These are phyloP conservation scores for Brachylomia viminalis DNA, from an alignment of 2,888 invertebrate species.

Conservation along the genomic window DNA sequence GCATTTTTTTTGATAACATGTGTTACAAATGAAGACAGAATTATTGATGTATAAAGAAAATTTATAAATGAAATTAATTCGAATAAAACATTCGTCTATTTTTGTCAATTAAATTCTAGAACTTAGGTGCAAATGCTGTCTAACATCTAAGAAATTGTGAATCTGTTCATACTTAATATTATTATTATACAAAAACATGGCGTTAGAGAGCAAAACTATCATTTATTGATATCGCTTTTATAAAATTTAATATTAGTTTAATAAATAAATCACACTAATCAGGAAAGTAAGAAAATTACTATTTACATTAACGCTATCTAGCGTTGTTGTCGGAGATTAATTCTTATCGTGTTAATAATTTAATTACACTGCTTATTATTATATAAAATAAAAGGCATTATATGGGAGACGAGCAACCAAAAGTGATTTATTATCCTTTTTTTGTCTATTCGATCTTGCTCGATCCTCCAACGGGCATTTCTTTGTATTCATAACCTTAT, in stretches of 20 bases:
- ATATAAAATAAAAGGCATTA: slow-evolving; percentile 14
- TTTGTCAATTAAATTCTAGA: neutral
- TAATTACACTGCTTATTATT: slow-evolving; percentile 33
- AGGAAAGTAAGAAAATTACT: neutral
- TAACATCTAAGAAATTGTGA: neutral
- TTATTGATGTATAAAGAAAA: slow-evolving; percentile 18
- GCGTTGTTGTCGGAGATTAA: slow-evolving; percentile 30
- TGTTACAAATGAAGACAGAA: slow-evolving; percentile 31
- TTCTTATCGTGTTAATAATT: slow-evolving; percentile 18
- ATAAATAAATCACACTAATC: slow-evolving; percentile 25
- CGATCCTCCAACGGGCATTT: slow-evolving; percentile 61
- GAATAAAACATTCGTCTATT: neutral
- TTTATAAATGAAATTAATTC: neutral
- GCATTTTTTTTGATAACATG: neutral
- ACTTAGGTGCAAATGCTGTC: neutral
- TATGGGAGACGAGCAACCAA: slow-evolving; percentile 37
- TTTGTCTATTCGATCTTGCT: slow-evolving; percentile 35
- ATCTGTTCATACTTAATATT: neutral
- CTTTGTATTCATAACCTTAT: slow-evolving; percentile 43
- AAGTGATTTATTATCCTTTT: slow-evolving; percentile 12
- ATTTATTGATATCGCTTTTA: neutral
- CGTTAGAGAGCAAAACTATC: neutral
- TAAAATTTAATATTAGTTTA: neutral
- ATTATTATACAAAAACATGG: neutral
- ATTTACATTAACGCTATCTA: slow-evolving; percentile 36